Percentiles rank a stretch among this genome's conserved stretches.
phyloP scores from a whole-genome alignment of 2,797 vertebrate species.

The Dromococcyx pavoninus region DNA sequence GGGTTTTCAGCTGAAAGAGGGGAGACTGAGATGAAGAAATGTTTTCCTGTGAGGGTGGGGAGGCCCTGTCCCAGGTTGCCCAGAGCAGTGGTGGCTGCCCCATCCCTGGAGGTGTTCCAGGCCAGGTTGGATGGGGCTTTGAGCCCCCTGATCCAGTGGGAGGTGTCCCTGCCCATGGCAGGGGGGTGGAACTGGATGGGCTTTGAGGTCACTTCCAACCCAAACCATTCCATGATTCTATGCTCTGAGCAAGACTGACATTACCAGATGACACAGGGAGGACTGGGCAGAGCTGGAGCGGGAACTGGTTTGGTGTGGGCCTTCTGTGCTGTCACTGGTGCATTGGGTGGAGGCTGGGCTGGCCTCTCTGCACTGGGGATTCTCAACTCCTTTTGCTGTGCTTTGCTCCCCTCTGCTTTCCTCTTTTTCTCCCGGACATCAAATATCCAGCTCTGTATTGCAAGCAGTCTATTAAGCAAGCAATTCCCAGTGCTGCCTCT shows the following conservation, averaged over 20 bases:
- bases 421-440: neutral
- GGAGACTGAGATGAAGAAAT: too few species aligned
- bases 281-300: neutral
- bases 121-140: too few species aligned
- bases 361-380: neutral
- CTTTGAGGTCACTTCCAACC: too few species aligned
- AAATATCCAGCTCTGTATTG: neutral
- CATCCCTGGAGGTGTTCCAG: too few species aligned
- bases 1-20: too few species aligned
- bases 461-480: slow-evolving; percentile 16
- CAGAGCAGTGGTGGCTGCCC: too few species aligned
- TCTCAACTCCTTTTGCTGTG: neutral
- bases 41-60: too few species aligned
- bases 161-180: too few species aligned
- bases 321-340: neutral
- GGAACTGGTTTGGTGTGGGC: neutral
- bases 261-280: neutral
- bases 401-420: neutral
- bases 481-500: slow-evolving; percentile 11
- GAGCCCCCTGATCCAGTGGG: too few species aligned
- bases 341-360: neutral
- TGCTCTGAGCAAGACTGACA: neutral
- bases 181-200: too few species aligned
- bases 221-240: too few species aligned
- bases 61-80: too few species aligned